phyloP scores from a whole-genome alignment of 2,888 invertebrate genomes.

The Pycnomerus fuliginosus region DNA sequence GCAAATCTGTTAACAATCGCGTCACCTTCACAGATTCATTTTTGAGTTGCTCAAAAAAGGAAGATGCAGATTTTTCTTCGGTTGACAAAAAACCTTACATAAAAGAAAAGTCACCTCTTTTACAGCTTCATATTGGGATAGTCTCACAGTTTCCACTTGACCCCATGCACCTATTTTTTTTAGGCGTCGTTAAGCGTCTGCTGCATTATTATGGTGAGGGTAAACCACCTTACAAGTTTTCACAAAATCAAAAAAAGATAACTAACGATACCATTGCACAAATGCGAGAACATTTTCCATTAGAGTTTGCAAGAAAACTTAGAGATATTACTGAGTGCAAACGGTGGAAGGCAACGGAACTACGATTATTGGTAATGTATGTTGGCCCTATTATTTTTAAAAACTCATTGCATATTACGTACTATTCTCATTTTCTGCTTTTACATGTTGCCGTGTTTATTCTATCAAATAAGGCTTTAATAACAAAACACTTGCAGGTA shows the following conservation, averaged over 20 bases:
- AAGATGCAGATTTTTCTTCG: neutral
- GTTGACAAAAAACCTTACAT: neutral
- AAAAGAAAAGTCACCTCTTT: neutral
- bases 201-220: neutral
- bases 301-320: neutral
- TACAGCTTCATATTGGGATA: neutral
- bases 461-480: neutral
- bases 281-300: neutral
- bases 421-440: neutral
- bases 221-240: neutral
- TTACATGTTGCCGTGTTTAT: neutral
- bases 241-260: neutral
- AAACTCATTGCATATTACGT: neutral
- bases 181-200: neutral
- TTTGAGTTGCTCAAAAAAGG: neutral
- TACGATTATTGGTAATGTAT: neutral
- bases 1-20: slow-evolving; percentile 2
- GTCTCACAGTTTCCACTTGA: slow-evolving; percentile 1
- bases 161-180: neutral
- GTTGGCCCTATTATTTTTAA: neutral
- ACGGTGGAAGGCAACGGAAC: neutral
- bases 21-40: neutral
- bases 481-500: neutral
- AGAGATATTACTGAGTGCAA: neutral
- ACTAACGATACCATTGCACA: neutral